Evolutionary conservation across 2,113 vertebrate species (phyloP).

Genomic region (Leptobrachium leishanense): DNA sequence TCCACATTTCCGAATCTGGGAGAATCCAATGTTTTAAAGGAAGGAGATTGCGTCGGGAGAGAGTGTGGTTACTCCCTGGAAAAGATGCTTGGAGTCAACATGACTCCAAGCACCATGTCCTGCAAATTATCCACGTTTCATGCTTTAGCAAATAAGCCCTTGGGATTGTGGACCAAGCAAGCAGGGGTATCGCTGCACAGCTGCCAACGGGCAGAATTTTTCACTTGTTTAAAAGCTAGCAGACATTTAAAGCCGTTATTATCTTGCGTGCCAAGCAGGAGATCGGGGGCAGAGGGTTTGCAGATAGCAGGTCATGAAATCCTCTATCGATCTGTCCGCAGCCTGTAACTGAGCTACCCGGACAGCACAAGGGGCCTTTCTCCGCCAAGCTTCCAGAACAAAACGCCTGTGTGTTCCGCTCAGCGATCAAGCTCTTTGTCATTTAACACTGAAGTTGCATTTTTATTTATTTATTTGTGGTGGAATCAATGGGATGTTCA

Average conservation of each 20-base stretch:
- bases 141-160: no score
- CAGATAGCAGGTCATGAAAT: slow-evolving; percentile 46
- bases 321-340: slow-evolving; percentile 44
- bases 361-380: slow-evolving; percentile 42
- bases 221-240: no score
- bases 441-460: slow-evolving; percentile 39
- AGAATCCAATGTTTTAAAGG: no score
- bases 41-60: no score
- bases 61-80: no score
- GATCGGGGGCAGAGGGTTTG: slow-evolving; percentile 1
- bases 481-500: slow-evolving; percentile 30
- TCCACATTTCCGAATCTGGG: no score
- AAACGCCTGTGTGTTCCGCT: slow-evolving; percentile 43
- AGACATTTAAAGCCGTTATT: not conserved
- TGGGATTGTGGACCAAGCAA: no score
- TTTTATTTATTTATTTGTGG: slow-evolving; percentile 46
- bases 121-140: no score
- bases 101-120: no score
- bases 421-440: slow-evolving; percentile 37
- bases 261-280: slow-evolving; percentile 31
- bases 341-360: slow-evolving; percentile 41
- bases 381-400: slow-evolving; percentile 31
- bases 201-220: no score
- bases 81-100: no score
- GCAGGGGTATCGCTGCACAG: no score